Conservation (phyloP, 2,113 vertebrate genomes). For the Harpagus bidentatus region DNA sequence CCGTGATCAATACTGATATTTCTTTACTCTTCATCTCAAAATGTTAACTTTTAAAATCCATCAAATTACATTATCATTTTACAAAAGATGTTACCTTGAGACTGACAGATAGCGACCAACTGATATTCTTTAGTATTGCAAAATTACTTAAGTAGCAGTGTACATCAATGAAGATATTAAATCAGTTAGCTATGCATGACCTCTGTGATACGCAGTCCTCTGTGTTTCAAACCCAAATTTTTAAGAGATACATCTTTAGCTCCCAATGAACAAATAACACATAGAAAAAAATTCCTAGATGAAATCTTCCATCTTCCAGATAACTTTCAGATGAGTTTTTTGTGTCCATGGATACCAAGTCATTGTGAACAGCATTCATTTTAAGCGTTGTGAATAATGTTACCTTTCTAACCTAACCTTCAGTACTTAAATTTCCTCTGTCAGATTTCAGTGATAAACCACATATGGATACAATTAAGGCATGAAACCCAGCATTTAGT, state of each 20-base stretch:
- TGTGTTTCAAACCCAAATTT: background rate
- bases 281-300: background rate
- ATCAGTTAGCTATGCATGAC: background rate
- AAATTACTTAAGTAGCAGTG: background rate
- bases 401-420: background rate
- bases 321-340: background rate
- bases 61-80: background rate
- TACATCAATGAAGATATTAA: background rate
- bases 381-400: background rate
- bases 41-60: background rate
- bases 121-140: background rate
- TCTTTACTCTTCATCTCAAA: background rate
- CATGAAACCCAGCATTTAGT: background rate
- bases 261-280: background rate
- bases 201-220: background rate
- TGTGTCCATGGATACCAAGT: conserved; percentile 4
- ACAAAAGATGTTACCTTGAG: background rate
- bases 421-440: background rate
- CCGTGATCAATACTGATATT: background rate
- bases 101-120: background rate
- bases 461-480: background rate
- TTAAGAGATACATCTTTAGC: background rate
- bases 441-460: background rate
- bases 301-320: background rate
- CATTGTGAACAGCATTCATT: background rate